Conservation (phyloP, 2,888 invertebrate species). For the Hyposoter dolosus region DNA sequence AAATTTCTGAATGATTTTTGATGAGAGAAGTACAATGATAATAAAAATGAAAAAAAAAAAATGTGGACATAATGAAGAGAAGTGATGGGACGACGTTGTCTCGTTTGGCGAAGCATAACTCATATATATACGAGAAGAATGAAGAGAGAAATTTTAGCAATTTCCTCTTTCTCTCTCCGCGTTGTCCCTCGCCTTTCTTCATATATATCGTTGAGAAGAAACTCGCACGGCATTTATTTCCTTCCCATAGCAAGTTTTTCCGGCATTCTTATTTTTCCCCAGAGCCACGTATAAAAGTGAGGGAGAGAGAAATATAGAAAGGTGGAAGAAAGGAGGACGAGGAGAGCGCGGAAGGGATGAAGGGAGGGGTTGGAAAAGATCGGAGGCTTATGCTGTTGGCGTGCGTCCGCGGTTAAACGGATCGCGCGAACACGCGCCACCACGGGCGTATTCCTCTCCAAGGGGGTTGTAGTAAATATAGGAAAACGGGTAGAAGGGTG, state of each 20-base stretch:
- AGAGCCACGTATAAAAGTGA: conserved; percentile 33
- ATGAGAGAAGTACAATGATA: neutral
- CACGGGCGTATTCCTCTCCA: conserved; percentile 31
- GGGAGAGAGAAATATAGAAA: conserved; percentile 4
- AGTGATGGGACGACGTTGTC: conserved; percentile 5
- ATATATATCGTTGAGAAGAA: conserved; percentile 56
- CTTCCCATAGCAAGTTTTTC: conserved; percentile 46
- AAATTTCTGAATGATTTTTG: neutral
- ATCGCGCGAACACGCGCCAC: conserved; percentile 70
- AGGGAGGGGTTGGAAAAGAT: conserved; percentile 5
- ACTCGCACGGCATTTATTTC: conserved; percentile 46
- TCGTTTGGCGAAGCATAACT: conserved; percentile 3
- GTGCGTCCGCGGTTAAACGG: conserved; percentile 69
- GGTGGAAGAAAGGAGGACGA: neutral
- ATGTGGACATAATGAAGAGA: neutral
- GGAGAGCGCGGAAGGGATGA: conserved; percentile 2
- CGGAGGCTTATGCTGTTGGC: conserved; percentile 63
- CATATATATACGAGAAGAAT: conserved; percentile 10
- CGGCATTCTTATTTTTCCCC: conserved; percentile 61
- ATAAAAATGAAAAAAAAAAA: neutral
- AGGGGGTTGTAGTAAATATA: conserved; percentile 26
- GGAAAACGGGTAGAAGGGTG: neutral
- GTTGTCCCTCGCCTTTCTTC: conserved; percentile 32
- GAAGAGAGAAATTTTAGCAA: conserved; percentile 53
- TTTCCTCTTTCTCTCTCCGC: conserved; percentile 38